Evolutionary conservation across 2,113 vertebrate genomes (phyloP), one percentile per base, ranked within the genome.

Genomic region (Tyrannus savana): DNA sequence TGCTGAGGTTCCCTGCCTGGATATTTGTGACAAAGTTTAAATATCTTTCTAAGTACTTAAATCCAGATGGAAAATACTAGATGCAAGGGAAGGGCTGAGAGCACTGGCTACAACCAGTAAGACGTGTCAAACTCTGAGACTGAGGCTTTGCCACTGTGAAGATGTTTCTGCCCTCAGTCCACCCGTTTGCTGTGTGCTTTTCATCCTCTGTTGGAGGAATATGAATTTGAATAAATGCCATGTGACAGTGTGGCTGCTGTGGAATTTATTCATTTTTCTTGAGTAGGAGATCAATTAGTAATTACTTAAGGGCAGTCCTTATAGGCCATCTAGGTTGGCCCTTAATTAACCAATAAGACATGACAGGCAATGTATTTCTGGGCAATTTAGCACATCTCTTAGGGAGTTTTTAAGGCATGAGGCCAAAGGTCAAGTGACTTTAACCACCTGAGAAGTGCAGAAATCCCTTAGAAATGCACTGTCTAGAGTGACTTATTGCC

Each of bases 271-370:
- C 89, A 90, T 97, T 97, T 97, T 97, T 93, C 93, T 93, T 83
- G 78, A 96, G 92, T 60, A 88, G 94, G 82, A 93, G 94, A 97
- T 98, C 95, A 94, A 95, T 96, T 98, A 97, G 96, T 95, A 97
- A 92, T 97, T 96, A 97, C 97, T 97, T 92, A 88, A 95, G 94
- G 94, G 95, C 95, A 97, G 91, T 97, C 92, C 82, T 94, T 97
- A 97, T 84, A 94, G 95, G 93, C 93, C 75, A 95, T 96, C 94
- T 91, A 95, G 78, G 90, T 30, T 98, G 95, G 93, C 89, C 96
- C 95, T 98, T 98, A 97, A 98, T 98, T 98, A 98, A 98, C 93
- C 97, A 98, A 98, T 97, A 97, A 97, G 97, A 97, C 85, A 95
- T 98, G 97, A 98, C 97, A 98, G 95, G 97, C 96, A 96, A 96